Percentiles rank a stretch among this genome's conserved stretches.
phyloP scores from a whole-genome alignment of 2,888 invertebrate species.

The Agapostemon virescens region DNA sequence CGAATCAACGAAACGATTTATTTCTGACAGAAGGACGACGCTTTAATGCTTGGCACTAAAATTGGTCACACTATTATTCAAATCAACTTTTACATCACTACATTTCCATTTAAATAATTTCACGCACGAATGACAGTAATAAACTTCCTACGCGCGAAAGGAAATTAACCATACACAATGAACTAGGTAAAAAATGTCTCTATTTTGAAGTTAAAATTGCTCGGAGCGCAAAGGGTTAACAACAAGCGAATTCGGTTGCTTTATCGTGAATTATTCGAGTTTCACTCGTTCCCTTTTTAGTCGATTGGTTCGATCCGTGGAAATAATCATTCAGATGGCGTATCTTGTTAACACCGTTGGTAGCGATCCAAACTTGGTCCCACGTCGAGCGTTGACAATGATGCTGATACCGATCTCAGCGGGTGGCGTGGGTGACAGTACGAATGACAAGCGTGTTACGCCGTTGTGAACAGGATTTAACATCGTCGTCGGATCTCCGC shows the following conservation, averaged over 20 bases:
- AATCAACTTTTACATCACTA: too few species aligned
- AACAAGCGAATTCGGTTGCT: not conserved
- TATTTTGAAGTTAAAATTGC: too few species aligned
- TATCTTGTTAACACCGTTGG: constrained; percentile 46
- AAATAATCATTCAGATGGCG: constrained; percentile 32
- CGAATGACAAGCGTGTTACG: constrained; percentile 57
- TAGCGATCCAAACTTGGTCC: constrained; percentile 38
- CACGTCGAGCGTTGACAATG: constrained; percentile 23
- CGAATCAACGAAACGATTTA: too few species aligned
- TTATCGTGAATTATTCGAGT: not conserved
- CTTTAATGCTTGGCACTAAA: too few species aligned
- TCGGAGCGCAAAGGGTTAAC: too few species aligned
- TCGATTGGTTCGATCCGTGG: constrained; percentile 8
- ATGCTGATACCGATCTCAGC: constrained; percentile 53
- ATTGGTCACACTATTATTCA: too few species aligned
- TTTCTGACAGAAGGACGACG: too few species aligned
- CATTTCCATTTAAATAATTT: too few species aligned
- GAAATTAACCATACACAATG: too few species aligned
- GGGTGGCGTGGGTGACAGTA: constrained; percentile 47
- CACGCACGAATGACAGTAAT: too few species aligned
- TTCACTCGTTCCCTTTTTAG: not conserved
- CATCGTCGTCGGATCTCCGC: constrained; percentile 13
- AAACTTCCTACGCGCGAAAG: too few species aligned
- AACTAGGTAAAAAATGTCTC: too few species aligned
- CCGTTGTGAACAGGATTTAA: constrained; percentile 52